Evolutionary conservation across 2,113 vertebrate genomes (phyloP), one percentile per base, ranked within the genome.

Genomic region (Hucho hucho): DNA sequence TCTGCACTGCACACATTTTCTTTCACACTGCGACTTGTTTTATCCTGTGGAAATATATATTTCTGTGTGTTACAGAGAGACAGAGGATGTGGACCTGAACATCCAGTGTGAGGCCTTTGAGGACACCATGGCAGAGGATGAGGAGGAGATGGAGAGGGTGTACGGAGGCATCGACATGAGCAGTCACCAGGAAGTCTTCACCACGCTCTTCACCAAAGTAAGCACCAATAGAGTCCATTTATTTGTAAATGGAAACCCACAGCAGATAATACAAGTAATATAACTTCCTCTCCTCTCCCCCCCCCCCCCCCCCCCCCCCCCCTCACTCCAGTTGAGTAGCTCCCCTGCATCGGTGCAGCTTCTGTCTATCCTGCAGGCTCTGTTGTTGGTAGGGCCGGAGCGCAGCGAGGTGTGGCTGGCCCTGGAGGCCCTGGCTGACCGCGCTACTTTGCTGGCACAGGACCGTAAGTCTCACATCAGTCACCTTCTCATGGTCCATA

Each of bases 81-180:
- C 93, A 6, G 95, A 95, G 49, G 96, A 98, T 4, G 91, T 92
- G 2, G 95, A 98, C 87, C 90, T 98, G 74, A 91, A 96, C 84
- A 95, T 97, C 82, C 96, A 98, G 84, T 95, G 95, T 75, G 93
- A 95, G 47, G 90, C 94, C 16, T 98, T 98, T 69, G 95, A 96
- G 75, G 96, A 98, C 82, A 92, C 94, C 75, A 94, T 94, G 90
- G 83, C 90, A 0, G 94, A 96, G 77, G 97, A 98, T 2, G 95
- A 97, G 67, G 96, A 97, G 78, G 96, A 97, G 65, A 92, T 97
- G 66, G 79, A 94, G 69, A 92, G 84, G 12, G 80, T 94, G 6
- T 95, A 93, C 12, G 95, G 94, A 14, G 97, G 96, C 1, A 85
- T 96, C 46, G 88, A 98, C 85, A 95, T 96, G 95, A 95, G 84